Evolutionary conservation across 1,140 invertebrate species (phyloP), one percentile per base, ranked within the genome.

Genomic region (Drosophila grimshawi): DNA sequence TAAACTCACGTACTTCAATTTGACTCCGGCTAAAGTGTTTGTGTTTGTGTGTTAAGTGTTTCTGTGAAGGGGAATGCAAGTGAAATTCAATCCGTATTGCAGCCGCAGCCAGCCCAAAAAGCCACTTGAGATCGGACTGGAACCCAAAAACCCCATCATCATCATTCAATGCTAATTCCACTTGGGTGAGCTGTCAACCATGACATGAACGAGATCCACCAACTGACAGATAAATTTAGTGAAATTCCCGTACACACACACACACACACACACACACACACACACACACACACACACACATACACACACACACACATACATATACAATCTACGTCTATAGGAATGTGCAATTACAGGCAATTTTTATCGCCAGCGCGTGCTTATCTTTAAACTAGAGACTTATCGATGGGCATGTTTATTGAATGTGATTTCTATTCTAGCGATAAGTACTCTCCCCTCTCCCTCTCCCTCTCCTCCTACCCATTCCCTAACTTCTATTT

Each of bases 1-100:
- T 89, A 83, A 74, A 80, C 73, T 89, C 83, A 88, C 83, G 83
- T 88, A 89, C 80, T 79, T 82, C 65, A 79, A 70, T 43, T 60
- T 46, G 70, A 79, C 75, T 59, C 60, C 55, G 63, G 63, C 51
- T 52, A 64, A 63, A 41, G 66, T 75, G 60, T 75, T 59, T 43
- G 67, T 70, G 66, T 49, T 59, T 33, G 11, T 49, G 66, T 33
- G 11, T 35, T 78, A 60, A 75, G 74, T 74, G 75, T 62, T 77
- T 77, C 76, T 60, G 19, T 76, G 59, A 77, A 79, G 35, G 45
- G 49, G 56, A 62, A 53, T 63, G 52, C 49, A 41, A 55, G 39
- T 78, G 80, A 79, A 83, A 83, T 53, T 61, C 49, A 76, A 81
- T 65, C n/a, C 61, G 46, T 8, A 46, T 51, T 75, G 65, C 72